phyloP scores from a whole-genome alignment of 1,140 invertebrate genomes.

The Acyrthosiphon pisum region DNA sequence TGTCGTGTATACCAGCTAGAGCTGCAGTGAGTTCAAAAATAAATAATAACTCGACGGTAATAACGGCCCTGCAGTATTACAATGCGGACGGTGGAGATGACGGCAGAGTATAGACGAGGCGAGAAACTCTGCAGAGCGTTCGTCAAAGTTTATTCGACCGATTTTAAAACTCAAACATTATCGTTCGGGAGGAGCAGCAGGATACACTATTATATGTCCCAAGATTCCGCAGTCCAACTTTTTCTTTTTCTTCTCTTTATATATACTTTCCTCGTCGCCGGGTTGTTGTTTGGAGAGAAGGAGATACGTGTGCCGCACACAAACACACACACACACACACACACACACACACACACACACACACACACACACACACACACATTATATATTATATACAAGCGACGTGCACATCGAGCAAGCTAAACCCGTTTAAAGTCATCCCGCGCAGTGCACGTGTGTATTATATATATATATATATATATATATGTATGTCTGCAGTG shows the following conservation, averaged over 20 bases:
- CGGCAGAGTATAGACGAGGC: not conserved
- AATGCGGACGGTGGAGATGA: not conserved
- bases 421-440: not conserved
- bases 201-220: not conserved
- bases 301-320: not conserved
- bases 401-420: not conserved
- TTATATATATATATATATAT: not conserved
- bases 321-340: no score
- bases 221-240: not conserved
- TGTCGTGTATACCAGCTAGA: not conserved
- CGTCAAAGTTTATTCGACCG: constrained; percentile 4
- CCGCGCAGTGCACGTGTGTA: not conserved
- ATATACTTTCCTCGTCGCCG: not conserved
- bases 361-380: not conserved
- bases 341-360: no score
- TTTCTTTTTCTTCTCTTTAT: not conserved
- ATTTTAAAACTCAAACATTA: not conserved
- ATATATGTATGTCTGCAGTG: not conserved
- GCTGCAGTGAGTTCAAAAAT: not conserved
- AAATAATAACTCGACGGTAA: not conserved
- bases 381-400: not conserved
- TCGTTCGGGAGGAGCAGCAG: not conserved
- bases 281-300: not conserved
- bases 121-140: not conserved
- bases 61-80: not conserved